phyloP scores from a whole-genome alignment of 2,113 vertebrate species.

The Chitala chitala region DNA sequence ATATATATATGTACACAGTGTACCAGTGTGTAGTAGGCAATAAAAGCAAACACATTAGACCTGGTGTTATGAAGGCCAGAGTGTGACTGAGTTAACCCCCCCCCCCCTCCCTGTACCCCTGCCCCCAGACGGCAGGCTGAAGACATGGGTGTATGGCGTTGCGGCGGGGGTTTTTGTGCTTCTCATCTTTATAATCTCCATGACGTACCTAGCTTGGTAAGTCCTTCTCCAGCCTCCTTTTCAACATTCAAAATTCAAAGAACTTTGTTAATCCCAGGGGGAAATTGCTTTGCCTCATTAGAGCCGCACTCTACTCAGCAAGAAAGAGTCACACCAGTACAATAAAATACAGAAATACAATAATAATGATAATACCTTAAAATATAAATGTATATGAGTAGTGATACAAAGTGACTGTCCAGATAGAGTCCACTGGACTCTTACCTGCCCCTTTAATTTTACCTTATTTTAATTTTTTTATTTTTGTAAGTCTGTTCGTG shows the following conservation, averaged over 20 bases:
- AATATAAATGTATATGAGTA: no score
- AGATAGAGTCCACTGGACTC: no score
- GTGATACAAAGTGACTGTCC: no score
- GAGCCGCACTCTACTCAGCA: no score
- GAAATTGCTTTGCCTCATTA: neutral
- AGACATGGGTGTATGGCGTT: constrained; percentile 98
- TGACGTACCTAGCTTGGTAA: constrained; percentile 99
- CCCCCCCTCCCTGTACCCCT: neutral
- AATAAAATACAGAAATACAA: no score
- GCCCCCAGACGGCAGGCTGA: constrained; percentile 84
- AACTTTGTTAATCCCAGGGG: no score
- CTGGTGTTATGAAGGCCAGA: neutral
- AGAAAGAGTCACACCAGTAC: no score
- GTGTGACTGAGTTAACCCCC: neutral
- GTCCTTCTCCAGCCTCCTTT: constrained; percentile 36
- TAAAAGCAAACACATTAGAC: neutral
- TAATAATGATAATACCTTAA: no score
- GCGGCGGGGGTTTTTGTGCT: constrained; percentile 92
- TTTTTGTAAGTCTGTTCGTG: neutral
- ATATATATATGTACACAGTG: no score
- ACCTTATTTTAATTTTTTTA: constrained; percentile 19
- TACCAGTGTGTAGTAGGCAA: no score
- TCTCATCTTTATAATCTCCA: constrained; percentile 93
- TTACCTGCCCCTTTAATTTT: constrained; percentile 11
- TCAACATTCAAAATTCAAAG: neutral